These are phyloP conservation scores for Hycleus phaleratus DNA, from an alignment of 1,140 invertebrate species.

Conservation along the genomic window DNA sequence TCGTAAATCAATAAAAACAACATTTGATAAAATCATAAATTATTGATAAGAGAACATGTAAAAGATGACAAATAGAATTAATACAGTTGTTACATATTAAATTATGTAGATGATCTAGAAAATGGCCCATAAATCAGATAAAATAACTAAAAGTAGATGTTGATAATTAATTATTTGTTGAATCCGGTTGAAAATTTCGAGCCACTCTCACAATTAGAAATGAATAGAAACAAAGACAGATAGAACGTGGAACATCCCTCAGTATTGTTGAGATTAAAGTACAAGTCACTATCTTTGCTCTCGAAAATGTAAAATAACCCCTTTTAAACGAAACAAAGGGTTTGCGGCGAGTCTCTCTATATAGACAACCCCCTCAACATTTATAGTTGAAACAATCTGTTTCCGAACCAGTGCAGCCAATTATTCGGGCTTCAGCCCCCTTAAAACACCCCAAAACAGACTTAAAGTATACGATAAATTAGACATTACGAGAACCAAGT, in stretches of 20 bases:
- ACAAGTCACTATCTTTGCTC: slow-evolving; percentile 26
- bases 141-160: background rate
- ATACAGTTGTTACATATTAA: slow-evolving; percentile 5
- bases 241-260: background rate
- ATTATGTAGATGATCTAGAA: background rate
- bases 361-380: no score
- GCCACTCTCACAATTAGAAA: no score
- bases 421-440: slow-evolving; percentile 21
- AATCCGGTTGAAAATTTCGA: background rate
- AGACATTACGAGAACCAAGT: background rate
- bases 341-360: slow-evolving; percentile 27
- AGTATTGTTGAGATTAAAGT: slow-evolving; percentile 19
- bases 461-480: slow-evolving; percentile 27
- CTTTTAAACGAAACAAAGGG: slow-evolving; percentile 30
- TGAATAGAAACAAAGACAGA: no score
- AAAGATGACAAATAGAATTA: slow-evolving; percentile 6
- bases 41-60: slow-evolving; percentile 1
- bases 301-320: slow-evolving; percentile 26
- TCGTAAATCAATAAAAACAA: background rate
- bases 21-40: slow-evolving; percentile 2
- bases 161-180: slow-evolving; percentile 5
- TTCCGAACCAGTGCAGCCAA: slow-evolving; percentile 35
- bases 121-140: background rate
- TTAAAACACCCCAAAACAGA: slow-evolving; percentile 16
- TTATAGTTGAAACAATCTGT: slow-evolving; percentile 37